Percentiles rank a stretch among this genome's conserved stretches.
Evolutionary conservation across 2,888 invertebrate genomes (phyloP).

Genomic region (Cephus pulcher): DNA sequence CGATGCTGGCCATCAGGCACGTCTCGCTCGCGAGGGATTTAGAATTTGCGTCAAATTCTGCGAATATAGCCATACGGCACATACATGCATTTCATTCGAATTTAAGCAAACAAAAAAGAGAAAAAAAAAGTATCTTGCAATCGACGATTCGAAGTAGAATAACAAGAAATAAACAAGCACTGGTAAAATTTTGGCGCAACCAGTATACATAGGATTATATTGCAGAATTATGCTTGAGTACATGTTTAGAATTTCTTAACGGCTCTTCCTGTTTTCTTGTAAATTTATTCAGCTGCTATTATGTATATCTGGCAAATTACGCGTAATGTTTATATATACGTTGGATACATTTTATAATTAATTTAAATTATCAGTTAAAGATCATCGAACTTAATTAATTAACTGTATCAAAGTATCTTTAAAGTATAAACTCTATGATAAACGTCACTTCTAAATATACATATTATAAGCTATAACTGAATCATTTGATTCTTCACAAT

Average conservation of each 20-base stretch:
- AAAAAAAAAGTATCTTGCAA: not conserved
- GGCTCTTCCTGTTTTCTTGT: not conserved
- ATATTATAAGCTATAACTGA: too few relatives aligned
- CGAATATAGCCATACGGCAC: not conserved
- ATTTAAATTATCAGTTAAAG: too few relatives aligned
- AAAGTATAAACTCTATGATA: too few relatives aligned
- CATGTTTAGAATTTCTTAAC: not conserved
- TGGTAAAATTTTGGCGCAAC: not conserved
- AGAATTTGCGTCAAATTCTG: conserved; percentile 17
- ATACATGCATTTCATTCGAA: not conserved
- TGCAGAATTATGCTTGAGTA: not conserved
- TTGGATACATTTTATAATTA: not conserved
- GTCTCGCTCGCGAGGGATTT: conserved; percentile 15
- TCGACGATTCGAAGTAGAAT: not conserved
- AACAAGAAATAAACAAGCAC: not conserved
- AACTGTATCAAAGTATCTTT: too few relatives aligned
- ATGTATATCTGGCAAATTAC: not conserved
- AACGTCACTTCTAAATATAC: too few relatives aligned
- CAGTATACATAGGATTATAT: not conserved
- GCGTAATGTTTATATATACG: not conserved
- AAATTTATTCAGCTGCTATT: not conserved
- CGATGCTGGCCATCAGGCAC: conserved; percentile 8
- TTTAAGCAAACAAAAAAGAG: not conserved
- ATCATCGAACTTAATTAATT: too few relatives aligned
- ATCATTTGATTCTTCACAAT: too few relatives aligned